Evolutionary conservation across 1,140 invertebrate species (phyloP), one percentile per base, ranked within the genome.

Genomic region (Druon quercuslanigerum): DNA sequence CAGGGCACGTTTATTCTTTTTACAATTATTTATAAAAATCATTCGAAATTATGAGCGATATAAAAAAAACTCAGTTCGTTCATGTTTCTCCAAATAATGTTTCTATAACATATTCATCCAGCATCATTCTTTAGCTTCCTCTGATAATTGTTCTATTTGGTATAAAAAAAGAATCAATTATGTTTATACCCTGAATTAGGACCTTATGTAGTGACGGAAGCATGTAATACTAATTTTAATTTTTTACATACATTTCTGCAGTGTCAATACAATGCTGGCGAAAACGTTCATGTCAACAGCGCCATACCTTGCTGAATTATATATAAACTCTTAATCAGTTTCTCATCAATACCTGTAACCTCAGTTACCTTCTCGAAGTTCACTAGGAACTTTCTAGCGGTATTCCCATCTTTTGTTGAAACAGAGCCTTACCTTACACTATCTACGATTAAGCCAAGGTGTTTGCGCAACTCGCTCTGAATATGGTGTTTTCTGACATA

Each of bases 121-220:
- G n/a, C n/a, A n/a, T n/a, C n/a, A n/a, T n/a, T n/a, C n/a, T n/a
- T n/a, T n/a, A n/a, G n/a, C n/a, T n/a, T n/a, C n/a, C n/a, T n/a
- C n/a, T n/a, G n/a, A n/a, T n/a, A n/a, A n/a, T n/a, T n/a, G 70
- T 17, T 86, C 87, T 20, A 89, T 83, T 50, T n/a, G 88, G 86
- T 11, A 50, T 17, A 6, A 50, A 9, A 11, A 56, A n/a, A 11
- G 19, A 66, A 19, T 74, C 52, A 2, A 85, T 81, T 72, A 84
- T 84, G 20, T 75, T 20, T 56, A 70, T 16, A n/a, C 82, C 79
- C 60, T 83, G 80, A 50, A 82, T 80, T 17, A 85, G 57, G 54
- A 85, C 71, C 54, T 77, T 83, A 71, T 86, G 84, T 9, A 85
- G 50, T 4, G 74, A 73, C 20, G 73, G 46, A 25, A 75, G 79